Evolutionary conservation across 2,797 vertebrate species (phyloP), one percentile per base, ranked within the genome.

Genomic region (Hyperoplus lanceolatus): DNA sequence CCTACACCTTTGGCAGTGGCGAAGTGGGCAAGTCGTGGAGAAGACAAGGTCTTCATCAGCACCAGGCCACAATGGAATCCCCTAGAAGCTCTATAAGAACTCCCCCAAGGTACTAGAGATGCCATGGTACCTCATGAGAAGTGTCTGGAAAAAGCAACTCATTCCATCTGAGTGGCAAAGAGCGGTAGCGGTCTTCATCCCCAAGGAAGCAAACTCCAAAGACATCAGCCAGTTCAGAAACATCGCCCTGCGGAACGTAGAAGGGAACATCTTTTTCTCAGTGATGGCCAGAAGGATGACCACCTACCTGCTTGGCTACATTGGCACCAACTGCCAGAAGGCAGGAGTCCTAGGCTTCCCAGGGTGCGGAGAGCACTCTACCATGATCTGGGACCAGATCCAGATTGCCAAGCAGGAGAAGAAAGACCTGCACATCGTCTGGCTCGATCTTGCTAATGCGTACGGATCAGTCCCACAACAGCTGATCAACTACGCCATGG

Each of bases 81-180:
- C 63, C 36, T 67, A 68, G 11, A 73, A 57, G 77, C 13, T 65
- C 2, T 70, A 63, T 45, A 70, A 61, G 50, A 78, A 65, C 55
- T 60, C 68, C 46, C 68, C 73, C 10, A 56, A 45, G 45, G 55
- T 64, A 4, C 55, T 75, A 49, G 13, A 72, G 15, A 18, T 79
- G n/a, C 53, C 72, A 8, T 70, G 66, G 64, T 42, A 41, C 8
- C 68, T 66, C 2, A 76, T 77, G 58, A 43, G 42, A 56, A 60
- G 18, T n/a, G 59, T 43, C 41, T 79, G 71, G 66, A 75, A 73
- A 43, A 74, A 43, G 46, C 9, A 78, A 54, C 10, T 6, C 13
- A 79, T 81, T n/a, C 75, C 67, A 58, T 76, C 58, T 3, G 39
- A 68, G n/a, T 84, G 77, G 59, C 54, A 67, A 53, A 70, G 65